Conservation (phyloP, 2,888 invertebrate species). For the Pyrochroa serraticornis region DNA sequence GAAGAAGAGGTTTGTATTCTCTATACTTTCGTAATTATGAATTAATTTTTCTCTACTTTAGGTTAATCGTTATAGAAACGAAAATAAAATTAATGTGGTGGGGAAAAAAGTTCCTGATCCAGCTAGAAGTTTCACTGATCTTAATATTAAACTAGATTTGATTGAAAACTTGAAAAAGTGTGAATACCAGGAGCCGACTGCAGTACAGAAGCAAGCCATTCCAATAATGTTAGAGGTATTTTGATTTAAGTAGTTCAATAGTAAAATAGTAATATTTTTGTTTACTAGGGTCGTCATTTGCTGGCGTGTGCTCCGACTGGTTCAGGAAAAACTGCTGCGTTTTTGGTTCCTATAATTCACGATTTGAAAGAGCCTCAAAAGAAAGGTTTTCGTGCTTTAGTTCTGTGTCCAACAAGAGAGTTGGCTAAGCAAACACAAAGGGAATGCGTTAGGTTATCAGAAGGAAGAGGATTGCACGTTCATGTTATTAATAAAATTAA, state of each 20-base stretch:
- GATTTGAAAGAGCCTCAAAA: conserved; percentile 71
- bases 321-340: conserved; percentile 96
- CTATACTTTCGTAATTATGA: conserved; percentile 43
- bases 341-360: conserved; percentile 87
- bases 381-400: conserved; percentile 82
- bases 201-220: conserved; percentile 92
- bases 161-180: conserved; percentile 72
- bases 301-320: conserved; percentile 97
- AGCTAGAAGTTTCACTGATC: conserved; percentile 70
- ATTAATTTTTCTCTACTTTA: conserved; percentile 50
- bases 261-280: conserved; percentile 4
- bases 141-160: conserved; percentile 66
- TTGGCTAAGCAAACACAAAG: conserved; percentile 88
- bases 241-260: conserved; percentile 25
- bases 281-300: conserved; percentile 74
- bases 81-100: conserved; percentile 76
- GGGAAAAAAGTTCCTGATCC: conserved; percentile 84
- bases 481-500: conserved; percentile 82
- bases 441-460: conserved; percentile 78
- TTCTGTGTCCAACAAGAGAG: conserved; percentile 93
- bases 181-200: conserved; percentile 80
- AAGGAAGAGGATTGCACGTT: conserved; percentile 73
- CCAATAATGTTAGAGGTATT: conserved; percentile 82
- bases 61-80: conserved; percentile 77
- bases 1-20: conserved; percentile 40